Evolutionary conservation across 2,888 invertebrate species (phyloP), one percentile per base, ranked within the genome.

Genomic region (Chalcis sispes): DNA sequence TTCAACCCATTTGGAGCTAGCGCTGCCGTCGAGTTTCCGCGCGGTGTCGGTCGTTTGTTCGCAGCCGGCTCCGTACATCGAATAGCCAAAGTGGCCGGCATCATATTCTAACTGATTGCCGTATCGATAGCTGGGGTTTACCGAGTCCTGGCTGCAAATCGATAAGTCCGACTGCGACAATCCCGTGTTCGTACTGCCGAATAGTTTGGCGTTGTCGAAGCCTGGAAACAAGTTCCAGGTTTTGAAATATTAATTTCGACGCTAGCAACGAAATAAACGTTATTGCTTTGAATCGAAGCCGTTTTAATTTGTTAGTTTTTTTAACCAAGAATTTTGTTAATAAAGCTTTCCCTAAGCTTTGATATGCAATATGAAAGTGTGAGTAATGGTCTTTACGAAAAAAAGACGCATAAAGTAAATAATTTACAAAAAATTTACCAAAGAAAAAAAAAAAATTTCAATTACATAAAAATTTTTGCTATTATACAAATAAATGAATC

Each of bases 101-200:
- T 94, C 94, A 85, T 95, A 95, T 29, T 94, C 92, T 81, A 93
- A 90, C 88, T 96, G 96, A 85, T 94, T 95, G 71, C 95, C 94
- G 85, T 96, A 96, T 58, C 93, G 92, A 86, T 96, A 91, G 77
- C 93, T 94, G 15, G 93, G 93, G 86, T 94, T 94, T 72, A 93
- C 93, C 42, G 93, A 93, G 15, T 92, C 93, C 59, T 91, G 91
- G 32, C 95, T 95, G 18, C 93, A 93, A 84, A 94, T 91, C 84
- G 95, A 95, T 0, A 94, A 90, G 84, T 95, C 95, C 4, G 96
- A 96, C 84, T 95, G 95, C 4, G 95, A 94, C 1, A 96, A 90
- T 0, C 96, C 96, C 0, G 95, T 95, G 83, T 93, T 93, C 25
- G 92, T 91, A 67, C 91, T 88, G 0, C 92, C 91, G 66, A 91